Evolutionary conservation across 2,888 invertebrate genomes (phyloP), one percentile per base, ranked within the genome.

Genomic region (Imbricaverruca yamaguchii): DNA sequence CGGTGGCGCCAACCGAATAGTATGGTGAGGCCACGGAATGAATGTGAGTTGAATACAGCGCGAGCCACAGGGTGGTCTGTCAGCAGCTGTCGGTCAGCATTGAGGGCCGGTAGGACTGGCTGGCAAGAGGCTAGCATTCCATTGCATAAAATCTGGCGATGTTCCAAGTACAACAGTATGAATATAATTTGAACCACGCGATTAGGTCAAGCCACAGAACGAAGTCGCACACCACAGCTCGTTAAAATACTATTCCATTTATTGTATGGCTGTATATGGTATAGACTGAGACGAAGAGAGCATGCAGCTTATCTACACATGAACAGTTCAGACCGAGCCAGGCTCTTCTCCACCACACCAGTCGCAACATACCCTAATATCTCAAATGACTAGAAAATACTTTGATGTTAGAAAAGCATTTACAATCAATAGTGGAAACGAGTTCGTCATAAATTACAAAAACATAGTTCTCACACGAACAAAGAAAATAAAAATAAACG

Each of bases 401-500:
- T 74, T 74, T 74, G 74, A 74, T 74, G 74, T 74, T 74, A 74
- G 74, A 74, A 74, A 74, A 53, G 53, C 74, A 74, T 74, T 11
- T 78, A 78, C 78, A 57, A 78, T 57, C 55, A 78, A 78, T 18
- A 55, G 78, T 78, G 78, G 74, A 55, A 78, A 78, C 53, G 74
- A 74, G 74, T 74, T 39, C 59, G 12, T 59, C 74, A 74, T 53
- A 74, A 74, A 74, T 74, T 74, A 74, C 74, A 74, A 53, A 74
- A 74, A 74, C 74, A 78, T 23, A 78, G 56, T 57, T 57, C 23
- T 8, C 57, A 57, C 56, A 78, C 57, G 53, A 18, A 57, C 78
- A 57, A 78, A 78, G 57, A n/a, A 78, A 78, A 78, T 78, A 78
- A 39, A 74, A 74, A 74, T 74, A 74, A 74, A 74, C 74, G 74